Evolutionary conservation across 2,888 invertebrate genomes (phyloP).

Genomic region (Nephrotoma flavescens): DNA sequence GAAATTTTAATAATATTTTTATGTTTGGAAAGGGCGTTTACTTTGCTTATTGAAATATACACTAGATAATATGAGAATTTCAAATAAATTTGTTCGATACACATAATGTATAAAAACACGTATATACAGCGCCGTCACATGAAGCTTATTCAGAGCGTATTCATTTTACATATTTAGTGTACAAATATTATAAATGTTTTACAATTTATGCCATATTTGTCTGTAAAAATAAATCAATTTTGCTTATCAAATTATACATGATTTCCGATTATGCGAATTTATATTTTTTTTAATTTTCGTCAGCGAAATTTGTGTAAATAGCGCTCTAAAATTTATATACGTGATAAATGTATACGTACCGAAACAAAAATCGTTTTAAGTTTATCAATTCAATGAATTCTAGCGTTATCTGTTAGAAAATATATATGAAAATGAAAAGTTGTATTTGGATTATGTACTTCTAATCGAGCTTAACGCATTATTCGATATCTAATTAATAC

Average conservation of each 20-base stretch:
- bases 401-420: background rate
- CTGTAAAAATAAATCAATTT: background rate
- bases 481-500: background rate
- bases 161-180: background rate
- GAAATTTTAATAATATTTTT: background rate
- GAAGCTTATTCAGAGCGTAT: background rate
- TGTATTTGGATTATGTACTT: background rate
- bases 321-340: background rate
- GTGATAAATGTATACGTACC: background rate
- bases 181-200: background rate
- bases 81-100: background rate
- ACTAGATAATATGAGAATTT: background rate
- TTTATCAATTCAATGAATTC: too few relatives aligned
- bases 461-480: background rate
- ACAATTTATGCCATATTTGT: background rate
- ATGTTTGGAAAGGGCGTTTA: background rate
- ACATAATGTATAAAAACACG: too few relatives aligned
- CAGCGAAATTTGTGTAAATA: background rate
- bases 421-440: background rate
- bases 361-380: background rate
- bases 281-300: background rate
- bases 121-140: background rate
- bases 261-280: background rate
- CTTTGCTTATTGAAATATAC: background rate
- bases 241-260: background rate